Evolutionary conservation across 2,888 invertebrate genomes (phyloP).

Genomic region (Cryptops parisi): DNA sequence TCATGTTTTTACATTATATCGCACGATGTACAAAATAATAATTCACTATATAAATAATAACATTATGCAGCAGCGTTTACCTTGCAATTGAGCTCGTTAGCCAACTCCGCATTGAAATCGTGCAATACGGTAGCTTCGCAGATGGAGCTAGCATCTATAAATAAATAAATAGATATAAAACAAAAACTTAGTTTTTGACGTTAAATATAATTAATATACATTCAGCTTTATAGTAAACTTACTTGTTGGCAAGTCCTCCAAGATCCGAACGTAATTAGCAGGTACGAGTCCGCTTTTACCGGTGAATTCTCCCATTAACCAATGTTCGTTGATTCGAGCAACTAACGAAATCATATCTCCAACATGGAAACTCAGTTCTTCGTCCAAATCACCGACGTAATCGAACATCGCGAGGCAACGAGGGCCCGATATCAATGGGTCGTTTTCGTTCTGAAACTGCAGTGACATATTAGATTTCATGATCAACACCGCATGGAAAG

Average conservation of each 20-base stretch:
- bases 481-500: neutral
- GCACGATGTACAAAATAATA: too few species aligned
- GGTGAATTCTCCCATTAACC: conserved; percentile 58
- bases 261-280: conserved; percentile 47
- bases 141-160: too few species aligned
- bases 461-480: neutral
- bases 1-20: too few species aligned
- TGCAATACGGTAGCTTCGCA: too few species aligned
- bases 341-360: conserved; percentile 47
- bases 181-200: too few species aligned
- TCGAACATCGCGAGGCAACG: conserved; percentile 50
- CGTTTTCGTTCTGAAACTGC: conserved; percentile 5
- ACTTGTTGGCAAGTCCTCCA: conserved; percentile 4
- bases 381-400: conserved; percentile 47
- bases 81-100: too few species aligned
- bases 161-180: too few species aligned
- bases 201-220: too few species aligned
- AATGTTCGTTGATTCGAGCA: conserved; percentile 55
- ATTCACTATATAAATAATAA: too few species aligned
- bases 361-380: conserved; percentile 43
- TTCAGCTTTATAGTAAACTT: neutral
- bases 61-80: too few species aligned
- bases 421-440: conserved; percentile 29
- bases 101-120: too few species aligned
- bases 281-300: conserved; percentile 61